Conservation (phyloP, 2,888 invertebrate species). For the Cecidostiba fungosa region DNA sequence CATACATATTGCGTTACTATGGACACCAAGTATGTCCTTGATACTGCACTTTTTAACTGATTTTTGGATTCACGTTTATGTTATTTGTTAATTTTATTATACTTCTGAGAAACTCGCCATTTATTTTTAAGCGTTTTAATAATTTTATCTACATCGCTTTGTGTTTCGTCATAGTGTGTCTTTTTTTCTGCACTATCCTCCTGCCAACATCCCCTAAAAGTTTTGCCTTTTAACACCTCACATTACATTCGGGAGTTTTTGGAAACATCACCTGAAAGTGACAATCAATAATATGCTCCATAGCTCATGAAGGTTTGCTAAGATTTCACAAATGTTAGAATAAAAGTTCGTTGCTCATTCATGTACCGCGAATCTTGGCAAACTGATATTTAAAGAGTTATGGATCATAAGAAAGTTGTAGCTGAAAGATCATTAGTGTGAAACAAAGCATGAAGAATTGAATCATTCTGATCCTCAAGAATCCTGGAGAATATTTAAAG, state of each 20-base stretch:
- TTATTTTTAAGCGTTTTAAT: constrained; percentile 65
- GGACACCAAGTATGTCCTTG: constrained; percentile 7
- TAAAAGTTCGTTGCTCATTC: constrained; percentile 36
- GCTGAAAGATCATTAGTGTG: constrained; percentile 61
- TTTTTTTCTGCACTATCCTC: constrained; percentile 62
- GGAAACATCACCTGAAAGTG: constrained; percentile 54
- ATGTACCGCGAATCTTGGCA: constrained; percentile 24
- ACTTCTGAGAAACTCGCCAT: constrained; percentile 20
- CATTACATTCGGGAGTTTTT: constrained; percentile 53
- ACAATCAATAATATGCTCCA: constrained; percentile 62
- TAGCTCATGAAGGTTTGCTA: constrained; percentile 52
- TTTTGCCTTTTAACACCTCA: constrained; percentile 41
- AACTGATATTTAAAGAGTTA: constrained; percentile 52
- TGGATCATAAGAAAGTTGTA: constrained; percentile 57
- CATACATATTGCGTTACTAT: constrained; percentile 43
- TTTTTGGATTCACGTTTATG: constrained; percentile 11
- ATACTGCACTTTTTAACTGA: constrained; percentile 38
- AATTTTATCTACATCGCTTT: constrained; percentile 71
- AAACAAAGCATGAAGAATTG: constrained; percentile 75
- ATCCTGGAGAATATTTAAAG: constrained; percentile 74
- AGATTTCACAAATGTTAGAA: constrained; percentile 4
- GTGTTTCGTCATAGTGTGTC: constrained; percentile 72
- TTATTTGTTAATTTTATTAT: constrained; percentile 46
- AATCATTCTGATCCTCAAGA: constrained; percentile 76
- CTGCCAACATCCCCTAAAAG: constrained; percentile 39